A percentile compares a stretch with the other conserved stretches of the same genome.
phyloP scores from a whole-genome alignment of 1,140 invertebrate genomes.

The Mycetomoellerius zeteki region DNA sequence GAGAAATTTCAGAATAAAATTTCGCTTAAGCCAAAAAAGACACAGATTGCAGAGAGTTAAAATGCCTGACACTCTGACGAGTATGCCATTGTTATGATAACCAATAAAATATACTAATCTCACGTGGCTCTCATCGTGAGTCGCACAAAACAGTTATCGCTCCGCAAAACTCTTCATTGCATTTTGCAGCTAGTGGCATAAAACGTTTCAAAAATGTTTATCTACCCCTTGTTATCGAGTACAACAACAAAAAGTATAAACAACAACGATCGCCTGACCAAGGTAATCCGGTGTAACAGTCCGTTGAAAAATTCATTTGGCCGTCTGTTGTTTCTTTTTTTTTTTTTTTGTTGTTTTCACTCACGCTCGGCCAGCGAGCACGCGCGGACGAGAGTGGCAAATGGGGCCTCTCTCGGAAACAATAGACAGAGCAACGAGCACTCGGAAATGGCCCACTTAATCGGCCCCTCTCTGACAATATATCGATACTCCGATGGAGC shows the following conservation, averaged over 20 bases:
- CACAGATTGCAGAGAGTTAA: too few species aligned
- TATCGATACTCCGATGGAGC: constrained; percentile 65
- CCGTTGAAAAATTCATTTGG: constrained; percentile 42
- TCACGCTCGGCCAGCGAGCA: constrained; percentile 27
- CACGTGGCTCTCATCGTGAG: background rate
- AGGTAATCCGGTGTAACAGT: background rate
- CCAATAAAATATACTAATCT: background rate
- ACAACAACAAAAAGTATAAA: background rate
- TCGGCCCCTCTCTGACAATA: constrained; percentile 61
- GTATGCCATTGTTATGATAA: background rate
- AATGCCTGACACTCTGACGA: background rate
- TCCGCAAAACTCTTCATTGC: background rate
- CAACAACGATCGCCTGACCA: constrained; percentile 33
- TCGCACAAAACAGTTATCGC: background rate
- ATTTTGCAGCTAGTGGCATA: background rate
- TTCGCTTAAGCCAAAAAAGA: too few species aligned
- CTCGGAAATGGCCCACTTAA: constrained; percentile 72
- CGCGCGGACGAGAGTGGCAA: constrained; percentile 59
- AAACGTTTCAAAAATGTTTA: constrained; percentile 18
- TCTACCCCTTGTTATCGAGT: background rate
- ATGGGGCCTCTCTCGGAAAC: constrained; percentile 69
- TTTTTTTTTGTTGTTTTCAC: constrained; percentile 22
- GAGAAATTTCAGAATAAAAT: too few species aligned
- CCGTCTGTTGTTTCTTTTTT: background rate
- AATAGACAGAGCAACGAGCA: constrained; percentile 68